Percentiles rank a stretch among this genome's conserved stretches.
phyloP scores from a whole-genome alignment of 2,888 invertebrate species.

The Papilio gigon region DNA sequence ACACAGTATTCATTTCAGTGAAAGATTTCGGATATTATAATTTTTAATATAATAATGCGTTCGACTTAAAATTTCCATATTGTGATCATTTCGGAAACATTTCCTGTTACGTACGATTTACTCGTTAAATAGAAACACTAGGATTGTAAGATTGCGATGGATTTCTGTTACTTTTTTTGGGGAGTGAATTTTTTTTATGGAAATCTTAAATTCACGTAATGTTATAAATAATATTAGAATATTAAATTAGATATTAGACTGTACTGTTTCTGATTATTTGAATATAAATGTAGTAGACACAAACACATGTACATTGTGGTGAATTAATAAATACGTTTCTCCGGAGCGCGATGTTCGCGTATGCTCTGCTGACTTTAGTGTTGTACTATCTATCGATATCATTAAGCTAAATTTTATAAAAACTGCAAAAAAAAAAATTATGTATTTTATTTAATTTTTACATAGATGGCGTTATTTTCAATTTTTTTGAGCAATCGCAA shows the following conservation, averaged over 20 bases:
- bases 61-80: background rate
- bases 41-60: background rate
- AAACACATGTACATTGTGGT: background rate
- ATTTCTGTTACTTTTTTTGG: background rate
- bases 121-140: no score
- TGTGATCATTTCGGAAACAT: no score
- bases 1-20: background rate
- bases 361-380: conserved; percentile 53
- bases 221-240: background rate
- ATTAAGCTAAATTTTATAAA: conserved; percentile 7
- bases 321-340: conserved; percentile 48
- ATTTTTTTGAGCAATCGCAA: background rate
- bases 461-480: background rate
- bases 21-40: background rate
- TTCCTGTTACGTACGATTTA: no score
- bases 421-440: background rate
- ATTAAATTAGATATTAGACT: background rate
- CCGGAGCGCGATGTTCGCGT: conserved; percentile 46
- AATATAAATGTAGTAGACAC: conserved; percentile 8
- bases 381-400: conserved; percentile 39
- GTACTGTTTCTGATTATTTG: background rate
- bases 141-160: no score
- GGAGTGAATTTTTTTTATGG: background rate
- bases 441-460: background rate
- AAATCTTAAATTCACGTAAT: background rate